phyloP scores from a whole-genome alignment of 1,140 invertebrate genomes.

The Anadara kagoshimensis region DNA sequence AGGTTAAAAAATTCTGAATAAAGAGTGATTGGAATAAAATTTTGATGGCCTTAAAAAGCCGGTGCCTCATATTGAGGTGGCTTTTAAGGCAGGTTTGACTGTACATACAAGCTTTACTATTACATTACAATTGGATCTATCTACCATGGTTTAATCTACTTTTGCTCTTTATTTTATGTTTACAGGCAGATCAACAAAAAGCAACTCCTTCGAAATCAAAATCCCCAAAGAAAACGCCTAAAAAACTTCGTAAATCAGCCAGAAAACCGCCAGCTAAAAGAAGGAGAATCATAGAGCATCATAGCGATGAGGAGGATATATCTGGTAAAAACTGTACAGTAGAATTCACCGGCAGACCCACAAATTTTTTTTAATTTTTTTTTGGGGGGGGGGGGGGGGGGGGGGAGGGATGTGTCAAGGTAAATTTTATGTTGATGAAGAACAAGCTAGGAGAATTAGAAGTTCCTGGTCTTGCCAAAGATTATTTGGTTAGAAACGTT shows the following conservation, averaged over 20 bases:
- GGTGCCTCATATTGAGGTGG: too few species aligned
- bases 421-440: not conserved
- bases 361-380: too few species aligned
- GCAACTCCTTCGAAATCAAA: conserved; percentile 8
- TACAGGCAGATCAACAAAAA: not conserved
- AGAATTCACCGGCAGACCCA: not conserved
- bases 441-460: too few species aligned
- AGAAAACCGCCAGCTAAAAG: conserved; percentile 44
- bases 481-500: too few species aligned
- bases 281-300: conserved; percentile 51
- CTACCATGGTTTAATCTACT: not conserved
- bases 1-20: too few species aligned
- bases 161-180: not conserved
- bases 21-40: too few species aligned
- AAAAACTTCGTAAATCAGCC: conserved; percentile 33
- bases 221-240: conserved; percentile 48
- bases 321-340: conserved; percentile 45
- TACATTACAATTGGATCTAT: too few species aligned
- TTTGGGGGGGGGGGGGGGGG: too few species aligned
- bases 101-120: not conserved
- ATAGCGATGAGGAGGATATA: conserved; percentile 48
- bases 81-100: not conserved
- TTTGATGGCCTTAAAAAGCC: too few species aligned
- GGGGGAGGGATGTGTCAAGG: not conserved
- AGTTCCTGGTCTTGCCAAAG: too few species aligned